Evolutionary conservation across 2,888 invertebrate species (phyloP).

Genomic region (Trichogramma dendrolimi): DNA sequence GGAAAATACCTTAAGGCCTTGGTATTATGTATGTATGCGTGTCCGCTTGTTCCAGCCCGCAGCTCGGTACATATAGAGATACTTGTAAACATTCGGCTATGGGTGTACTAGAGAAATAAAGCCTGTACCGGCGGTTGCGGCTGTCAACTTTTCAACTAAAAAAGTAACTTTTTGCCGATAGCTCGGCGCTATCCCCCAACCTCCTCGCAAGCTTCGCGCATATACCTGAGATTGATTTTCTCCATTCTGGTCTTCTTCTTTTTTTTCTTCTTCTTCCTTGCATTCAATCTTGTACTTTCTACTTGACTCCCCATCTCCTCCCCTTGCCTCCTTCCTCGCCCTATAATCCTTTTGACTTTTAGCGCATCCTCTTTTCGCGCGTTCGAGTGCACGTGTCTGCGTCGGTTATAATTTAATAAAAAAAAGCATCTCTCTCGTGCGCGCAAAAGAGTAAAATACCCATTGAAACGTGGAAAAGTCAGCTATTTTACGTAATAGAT

Average conservation of each 20-base stretch:
- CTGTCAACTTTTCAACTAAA: conserved; percentile 24
- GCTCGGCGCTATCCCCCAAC: neutral
- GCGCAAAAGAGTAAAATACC: no score
- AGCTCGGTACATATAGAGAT: no score
- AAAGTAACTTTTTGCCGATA: conserved; percentile 17
- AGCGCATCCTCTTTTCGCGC: conserved; percentile 15
- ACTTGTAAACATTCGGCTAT: no score
- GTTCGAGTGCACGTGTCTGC: conserved; percentile 16
- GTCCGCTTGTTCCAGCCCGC: no score
- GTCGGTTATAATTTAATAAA: conserved; percentile 29
- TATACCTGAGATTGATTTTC: conserved; percentile 25
- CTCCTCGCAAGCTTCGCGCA: neutral
- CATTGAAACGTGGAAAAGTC: no score
- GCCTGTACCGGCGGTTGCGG: no score
- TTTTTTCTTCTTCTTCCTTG: conserved; percentile 8
- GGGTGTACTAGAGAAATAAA: no score
- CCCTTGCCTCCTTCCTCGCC: neutral
- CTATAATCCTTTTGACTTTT: conserved; percentile 1
- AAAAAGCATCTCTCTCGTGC: neutral
- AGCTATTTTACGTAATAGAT: no score
- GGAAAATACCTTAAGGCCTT: no score
- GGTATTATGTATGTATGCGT: no score
- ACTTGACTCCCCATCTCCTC: neutral
- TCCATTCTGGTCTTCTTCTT: conserved; percentile 8
- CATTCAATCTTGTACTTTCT: neutral